Percentiles rank a stretch among this genome's conserved stretches.
Evolutionary conservation across 2,888 invertebrate genomes (phyloP).

Genomic region (Drosophila formosana): DNA sequence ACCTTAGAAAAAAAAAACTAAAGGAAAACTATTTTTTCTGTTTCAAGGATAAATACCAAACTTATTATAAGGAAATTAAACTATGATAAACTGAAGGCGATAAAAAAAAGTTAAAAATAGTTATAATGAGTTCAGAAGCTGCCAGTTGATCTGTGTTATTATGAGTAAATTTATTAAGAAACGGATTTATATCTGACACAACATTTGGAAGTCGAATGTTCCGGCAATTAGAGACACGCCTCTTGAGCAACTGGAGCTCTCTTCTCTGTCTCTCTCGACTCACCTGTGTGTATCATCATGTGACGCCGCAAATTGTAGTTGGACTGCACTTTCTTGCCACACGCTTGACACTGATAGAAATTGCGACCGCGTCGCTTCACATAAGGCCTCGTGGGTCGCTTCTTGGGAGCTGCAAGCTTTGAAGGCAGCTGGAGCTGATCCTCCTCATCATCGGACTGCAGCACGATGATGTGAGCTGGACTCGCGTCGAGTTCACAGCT

Average conservation of each 20-base stretch:
- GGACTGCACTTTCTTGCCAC: constrained; percentile 83
- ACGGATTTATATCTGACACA: not conserved
- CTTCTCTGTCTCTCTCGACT: constrained; percentile 5
- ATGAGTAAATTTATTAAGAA: not conserved
- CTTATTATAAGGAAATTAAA: too few relatives aligned
- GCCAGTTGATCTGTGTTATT: not conserved
- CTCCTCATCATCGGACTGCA: constrained; percentile 65
- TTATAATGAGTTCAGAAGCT: not conserved
- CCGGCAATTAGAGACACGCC: constrained; percentile 8
- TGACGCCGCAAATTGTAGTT: constrained; percentile 84
- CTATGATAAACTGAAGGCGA: too few relatives aligned
- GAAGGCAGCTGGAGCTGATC: constrained; percentile 38
- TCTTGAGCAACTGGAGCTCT: constrained; percentile 13
- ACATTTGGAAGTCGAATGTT: not conserved
- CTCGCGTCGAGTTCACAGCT: constrained; percentile 62
- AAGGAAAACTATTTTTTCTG: too few relatives aligned
- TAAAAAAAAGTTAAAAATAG: not conserved
- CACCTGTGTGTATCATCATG: constrained; percentile 85
- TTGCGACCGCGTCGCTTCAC: constrained; percentile 81
- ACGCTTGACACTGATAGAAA: constrained; percentile 83
- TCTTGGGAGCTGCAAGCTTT: constrained; percentile 2
- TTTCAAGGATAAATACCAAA: too few relatives aligned
- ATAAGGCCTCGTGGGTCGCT: constrained; percentile 60
- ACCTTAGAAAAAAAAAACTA: too few relatives aligned
- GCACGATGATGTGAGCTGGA: constrained; percentile 55